Base-by-base conservation (phyloP, 1,140 invertebrate genomes). In the Tachypleus tridentatus region DNA sequence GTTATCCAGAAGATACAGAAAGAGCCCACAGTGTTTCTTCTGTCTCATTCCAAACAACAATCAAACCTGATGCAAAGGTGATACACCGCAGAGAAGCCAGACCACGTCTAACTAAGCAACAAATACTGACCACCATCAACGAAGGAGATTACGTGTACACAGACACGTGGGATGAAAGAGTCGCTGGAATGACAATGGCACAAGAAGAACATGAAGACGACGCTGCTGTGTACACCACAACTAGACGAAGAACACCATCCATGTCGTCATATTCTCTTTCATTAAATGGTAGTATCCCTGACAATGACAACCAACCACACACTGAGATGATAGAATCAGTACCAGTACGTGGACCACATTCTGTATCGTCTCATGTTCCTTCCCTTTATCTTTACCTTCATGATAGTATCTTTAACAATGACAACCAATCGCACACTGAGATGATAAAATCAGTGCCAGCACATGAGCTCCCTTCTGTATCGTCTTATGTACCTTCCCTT, bases 11-110 rank as follows among this genome's bases (percentile, higher is more conserved):
- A 5, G 76, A 76, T 64, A 80, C 73, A 60, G 82, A 81, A 70
- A 84, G 77, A 67, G 80, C 63, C 77, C 82, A 76, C 77, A 78
- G 59, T 76, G 83, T 86, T 0, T 66, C 67, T n/a, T 69, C 63
- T 6, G 64, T 68, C 10, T 66, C 67, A 9, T 58, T 71, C 29
- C 61, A 54, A 50, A 60, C 63, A 47, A 64, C 68, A 8, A 7
- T 63, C 10, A 67, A 62, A 64, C 66, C 66, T 1, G n/a, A 57
- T 0, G 66, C 64, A 53, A 47, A 57, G 4, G 57, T 58, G 3
- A 64, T 57, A 51, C 63, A 64, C 10, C 60, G 60, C 51, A 4
- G 62, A 8, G 62, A 64, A 51, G 54, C 70, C 4, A 67, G 66
- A 62, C 29, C 29, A 29, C 29, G 29, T 29, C 59, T 71, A 4